These are phyloP conservation scores for Rhagium mordax DNA, from an alignment of 2,888 invertebrate genomes.

Conservation along the genomic window DNA sequence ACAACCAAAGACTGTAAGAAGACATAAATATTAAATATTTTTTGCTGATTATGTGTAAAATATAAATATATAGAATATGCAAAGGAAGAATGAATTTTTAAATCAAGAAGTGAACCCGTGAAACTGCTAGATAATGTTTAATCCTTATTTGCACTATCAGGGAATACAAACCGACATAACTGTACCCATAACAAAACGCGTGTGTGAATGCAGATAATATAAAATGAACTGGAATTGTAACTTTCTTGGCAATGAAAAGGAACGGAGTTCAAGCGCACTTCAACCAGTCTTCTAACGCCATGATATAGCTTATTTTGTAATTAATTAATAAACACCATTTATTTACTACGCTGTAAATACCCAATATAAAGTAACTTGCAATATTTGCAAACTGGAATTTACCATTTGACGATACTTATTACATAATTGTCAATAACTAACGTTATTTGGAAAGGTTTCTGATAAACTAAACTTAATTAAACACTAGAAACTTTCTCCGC, in stretches of 20 bases:
- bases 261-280: background rate
- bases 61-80: no score
- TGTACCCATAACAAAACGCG: constrained; percentile 27
- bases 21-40: no score
- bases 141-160: constrained; percentile 21
- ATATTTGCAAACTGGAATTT: background rate
- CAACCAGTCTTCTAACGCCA: background rate
- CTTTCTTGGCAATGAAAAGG: background rate
- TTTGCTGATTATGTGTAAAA: no score
- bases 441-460: no score
- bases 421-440: no score
- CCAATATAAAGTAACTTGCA: background rate
- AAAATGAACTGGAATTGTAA: background rate
- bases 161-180: constrained; percentile 16
- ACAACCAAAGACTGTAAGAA: no score
- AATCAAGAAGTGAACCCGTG: background rate
- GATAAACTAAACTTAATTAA: no score
- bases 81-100: no score
- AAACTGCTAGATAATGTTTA: background rate
- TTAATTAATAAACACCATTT: background rate
- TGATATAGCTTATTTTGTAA: background rate
- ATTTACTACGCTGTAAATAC: background rate
- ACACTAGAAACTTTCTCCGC: no score
- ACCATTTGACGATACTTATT: no score
- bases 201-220: constrained; percentile 13